Evolutionary conservation across 1,140 invertebrate species (phyloP), one percentile per base, ranked within the genome.

Genomic region (Drosophila simulans): DNA sequence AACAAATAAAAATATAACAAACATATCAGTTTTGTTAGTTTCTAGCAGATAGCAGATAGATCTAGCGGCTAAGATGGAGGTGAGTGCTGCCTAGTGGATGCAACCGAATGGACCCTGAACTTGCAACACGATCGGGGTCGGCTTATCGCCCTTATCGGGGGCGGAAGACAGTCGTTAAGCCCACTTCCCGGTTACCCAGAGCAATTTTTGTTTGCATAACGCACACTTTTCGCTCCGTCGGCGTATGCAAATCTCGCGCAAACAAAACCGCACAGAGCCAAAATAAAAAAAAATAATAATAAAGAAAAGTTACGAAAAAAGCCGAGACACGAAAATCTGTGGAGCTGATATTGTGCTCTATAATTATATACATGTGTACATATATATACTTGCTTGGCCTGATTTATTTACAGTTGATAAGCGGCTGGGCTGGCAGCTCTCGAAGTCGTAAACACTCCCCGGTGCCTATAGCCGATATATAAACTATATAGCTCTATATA

Each of bases 391-490:
- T 48, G 64, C 64, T 55, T 65, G 63, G 42, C 62, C 62, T 66
- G 63, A 69, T 70, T 56, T 70, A 70, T 70, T 70, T 69, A 39
- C 66, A 34, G 39, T 37, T 37, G 68, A 70, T 70, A 70, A 71
- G 68, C 43, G 60, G 10, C 4, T 22, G 20, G 20, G 20, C 20
- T 22, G 25, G 4, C 35, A 13, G 45, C 63, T 49, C 27, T 57
- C 40, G 13, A 57, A 57, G 27, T 56, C 42, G 57, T 40, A 72
- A 42, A 75, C 60, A 45, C 58, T 20, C 25, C 49, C 63, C 17
- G n/a, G 5, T 2, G 43, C 20, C n/a, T 59, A 54, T 54, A 54
- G 31, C 58, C 58, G 48, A 60, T 54, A 60, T 35, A 60, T 15
- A 13, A 31, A 31, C 8, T 31, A 39, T 13, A 39, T 37, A 42